These are phyloP conservation scores for Ectobius pallidus DNA, from an alignment of 2,888 invertebrate genomes.

Conservation along the genomic window DNA sequence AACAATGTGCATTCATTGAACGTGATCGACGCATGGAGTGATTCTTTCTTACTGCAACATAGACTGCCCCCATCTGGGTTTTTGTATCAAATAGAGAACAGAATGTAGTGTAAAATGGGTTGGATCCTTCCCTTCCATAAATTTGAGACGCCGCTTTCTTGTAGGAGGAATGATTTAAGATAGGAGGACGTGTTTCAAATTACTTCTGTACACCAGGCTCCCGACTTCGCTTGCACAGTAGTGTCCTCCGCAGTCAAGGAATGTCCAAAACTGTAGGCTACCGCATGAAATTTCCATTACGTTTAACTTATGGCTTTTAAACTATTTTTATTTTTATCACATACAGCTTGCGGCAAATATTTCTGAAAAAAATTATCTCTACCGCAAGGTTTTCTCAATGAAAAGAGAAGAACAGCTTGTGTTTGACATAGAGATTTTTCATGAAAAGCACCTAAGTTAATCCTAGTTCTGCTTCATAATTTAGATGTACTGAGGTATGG, in stretches of 20 bases:
- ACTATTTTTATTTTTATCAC: too few relatives aligned
- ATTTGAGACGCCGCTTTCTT: neutral
- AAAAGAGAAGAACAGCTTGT: too few relatives aligned
- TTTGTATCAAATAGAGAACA: neutral
- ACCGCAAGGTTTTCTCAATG: too few relatives aligned
- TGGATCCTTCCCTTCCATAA: neutral
- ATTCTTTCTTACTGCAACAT: neutral
- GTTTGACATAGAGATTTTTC: too few relatives aligned
- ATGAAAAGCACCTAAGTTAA: too few relatives aligned
- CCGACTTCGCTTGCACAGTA: neutral
- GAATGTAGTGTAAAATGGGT: neutral
- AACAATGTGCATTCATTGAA: too few relatives aligned
- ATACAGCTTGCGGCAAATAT: too few relatives aligned
- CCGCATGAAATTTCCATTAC: too few relatives aligned
- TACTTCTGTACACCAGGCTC: conserved; percentile 12
- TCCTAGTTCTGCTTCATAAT: too few relatives aligned
- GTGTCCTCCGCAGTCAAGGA: neutral
- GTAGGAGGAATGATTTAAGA: conserved; percentile 8
- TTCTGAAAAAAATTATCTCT: too few relatives aligned
- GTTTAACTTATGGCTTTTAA: too few relatives aligned
- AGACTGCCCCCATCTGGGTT: neutral
- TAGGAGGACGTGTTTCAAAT: conserved; percentile 1
- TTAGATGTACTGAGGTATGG: too few relatives aligned
- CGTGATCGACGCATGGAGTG: neutral
- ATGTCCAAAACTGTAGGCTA: neutral